A percentile compares a stretch with the other conserved stretches of the same genome.
Conservation (phyloP, 2,797 vertebrate species). For the Carapus acus region DNA sequence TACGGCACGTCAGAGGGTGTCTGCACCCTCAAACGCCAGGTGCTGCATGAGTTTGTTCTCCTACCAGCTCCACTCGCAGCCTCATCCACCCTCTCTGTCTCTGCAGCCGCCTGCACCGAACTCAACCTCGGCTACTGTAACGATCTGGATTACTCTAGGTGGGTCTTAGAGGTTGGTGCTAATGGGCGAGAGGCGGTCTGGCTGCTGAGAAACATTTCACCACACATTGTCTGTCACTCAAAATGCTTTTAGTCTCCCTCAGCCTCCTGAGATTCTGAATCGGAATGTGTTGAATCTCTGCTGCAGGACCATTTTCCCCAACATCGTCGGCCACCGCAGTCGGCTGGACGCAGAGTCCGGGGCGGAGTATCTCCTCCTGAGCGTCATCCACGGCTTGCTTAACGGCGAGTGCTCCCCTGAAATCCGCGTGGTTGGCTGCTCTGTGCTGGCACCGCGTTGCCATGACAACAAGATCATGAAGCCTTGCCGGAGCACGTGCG, state of each 20-base stretch:
- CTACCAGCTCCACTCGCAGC: not conserved
- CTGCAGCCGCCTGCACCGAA: conserved; percentile 75
- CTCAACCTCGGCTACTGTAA: conserved; percentile 82
- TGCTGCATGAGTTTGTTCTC: not conserved
- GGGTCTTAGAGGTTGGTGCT: conserved; percentile 29
- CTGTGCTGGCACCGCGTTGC: conserved; percentile 85
- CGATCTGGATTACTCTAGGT: conserved; percentile 77
- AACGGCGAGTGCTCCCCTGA: conserved; percentile 92
- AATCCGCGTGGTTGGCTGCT: conserved; percentile 87
- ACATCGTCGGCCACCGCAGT: conserved; percentile 80
- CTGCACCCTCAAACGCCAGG: conserved; percentile 2
- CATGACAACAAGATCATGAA: conserved; percentile 68
- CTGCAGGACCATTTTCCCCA: conserved; percentile 81
- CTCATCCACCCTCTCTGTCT: conserved; percentile 13
- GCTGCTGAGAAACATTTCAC: conserved; percentile 1
- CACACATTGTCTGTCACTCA: not conserved
- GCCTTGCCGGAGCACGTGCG: conserved; percentile 85
- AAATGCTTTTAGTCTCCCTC: not conserved
- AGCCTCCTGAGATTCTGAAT: not conserved
- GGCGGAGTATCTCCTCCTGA: conserved; percentile 88
- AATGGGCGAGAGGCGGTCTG: not conserved
- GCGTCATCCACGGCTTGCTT: conserved; percentile 84
- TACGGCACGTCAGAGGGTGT: conserved; percentile 5
- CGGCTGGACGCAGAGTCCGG: conserved; percentile 80
- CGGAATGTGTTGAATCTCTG: too few relatives aligned